A percentile compares a stretch with the other conserved stretches of the same genome.
These are phyloP conservation scores for Hyaena hyaena DNA, from an alignment of 2,113 vertebrate species.

Conservation along the genomic window DNA sequence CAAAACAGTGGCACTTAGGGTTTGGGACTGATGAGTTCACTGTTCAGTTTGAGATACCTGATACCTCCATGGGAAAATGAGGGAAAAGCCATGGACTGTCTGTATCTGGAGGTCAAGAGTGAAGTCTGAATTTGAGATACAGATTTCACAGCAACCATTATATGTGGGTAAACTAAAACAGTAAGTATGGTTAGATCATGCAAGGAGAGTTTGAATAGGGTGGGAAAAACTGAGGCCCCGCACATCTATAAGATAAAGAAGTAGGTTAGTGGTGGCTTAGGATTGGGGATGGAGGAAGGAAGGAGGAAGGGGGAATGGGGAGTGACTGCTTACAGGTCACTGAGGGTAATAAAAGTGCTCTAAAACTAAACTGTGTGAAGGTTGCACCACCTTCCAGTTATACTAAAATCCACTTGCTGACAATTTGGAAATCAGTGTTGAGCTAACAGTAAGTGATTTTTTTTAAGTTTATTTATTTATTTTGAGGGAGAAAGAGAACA, in stretches of 20 bases:
- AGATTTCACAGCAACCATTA: not conserved
- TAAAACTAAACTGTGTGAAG: conserved; percentile 11
- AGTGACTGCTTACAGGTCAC: not conserved
- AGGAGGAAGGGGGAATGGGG: rapidly evolving
- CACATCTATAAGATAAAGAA: conserved; percentile 18
- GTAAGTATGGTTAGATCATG: not conserved
- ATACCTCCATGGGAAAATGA: not conserved
- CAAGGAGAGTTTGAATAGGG: not conserved
- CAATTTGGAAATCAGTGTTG: not conserved
- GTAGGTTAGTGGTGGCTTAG: not conserved
- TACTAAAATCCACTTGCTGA: not conserved
- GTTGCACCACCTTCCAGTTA: not conserved
- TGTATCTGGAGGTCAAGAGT: not conserved
- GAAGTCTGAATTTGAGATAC: not conserved
- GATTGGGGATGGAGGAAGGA: not conserved
- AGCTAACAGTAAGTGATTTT: not conserved
- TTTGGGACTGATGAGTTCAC: not conserved
- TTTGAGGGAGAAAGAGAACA: too few relatives aligned
- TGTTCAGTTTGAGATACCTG: not conserved
- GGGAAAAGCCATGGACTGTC: not conserved
- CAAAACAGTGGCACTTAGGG: not conserved
- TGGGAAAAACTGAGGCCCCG: not conserved
- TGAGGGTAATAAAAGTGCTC: not conserved
- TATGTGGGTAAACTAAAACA: not conserved
- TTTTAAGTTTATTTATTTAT: too few relatives aligned